These are phyloP conservation scores for Cololabis saira DNA, from an alignment of 2,113 vertebrate species.

Conservation along the genomic window DNA sequence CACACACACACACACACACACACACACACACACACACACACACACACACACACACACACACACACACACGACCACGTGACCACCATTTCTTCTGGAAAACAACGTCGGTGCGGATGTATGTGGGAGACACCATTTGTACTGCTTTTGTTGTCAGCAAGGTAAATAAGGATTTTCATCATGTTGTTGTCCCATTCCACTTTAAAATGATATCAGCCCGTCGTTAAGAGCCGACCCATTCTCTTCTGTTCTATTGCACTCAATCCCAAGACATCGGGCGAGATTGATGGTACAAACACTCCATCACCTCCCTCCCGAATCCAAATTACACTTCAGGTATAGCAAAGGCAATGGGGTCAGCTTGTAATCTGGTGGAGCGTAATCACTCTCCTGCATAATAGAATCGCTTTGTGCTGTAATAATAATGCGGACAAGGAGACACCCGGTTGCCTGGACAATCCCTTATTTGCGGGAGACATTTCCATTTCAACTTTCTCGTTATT, in stretches of 20 bases:
- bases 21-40: no score
- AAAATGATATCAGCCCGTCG: slow-evolving; percentile 69
- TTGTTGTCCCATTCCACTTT: slow-evolving; percentile 63
- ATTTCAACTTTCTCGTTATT: slow-evolving; percentile 6
- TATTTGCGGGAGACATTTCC: slow-evolving; percentile 52
- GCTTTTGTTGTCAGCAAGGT: slow-evolving; percentile 69
- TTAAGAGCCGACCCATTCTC: slow-evolving; percentile 58
- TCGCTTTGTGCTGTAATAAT: slow-evolving; percentile 44
- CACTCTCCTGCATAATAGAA: slow-evolving; percentile 76
- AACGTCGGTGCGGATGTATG: not conserved
- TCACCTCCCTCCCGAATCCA: slow-evolving; percentile 54
- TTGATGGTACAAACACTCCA: slow-evolving; percentile 59
- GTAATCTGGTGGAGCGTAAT: slow-evolving; percentile 73
- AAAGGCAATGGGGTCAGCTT: slow-evolving; percentile 75
- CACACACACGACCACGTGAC: no score
- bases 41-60: no score
- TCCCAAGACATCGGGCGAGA: slow-evolving; percentile 55
- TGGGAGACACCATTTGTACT: slow-evolving; percentile 50
- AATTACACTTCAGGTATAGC: slow-evolving; percentile 75
- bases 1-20: no score
- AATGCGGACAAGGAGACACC: slow-evolving; percentile 58
- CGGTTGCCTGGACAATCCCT: slow-evolving; percentile 44
- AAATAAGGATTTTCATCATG: slow-evolving; percentile 76
- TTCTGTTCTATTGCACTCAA: slow-evolving; percentile 49
- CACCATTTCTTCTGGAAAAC: slow-evolving; percentile 49